Base-by-base conservation (phyloP, 2,888 invertebrate genomes). In the Melieria omissa region DNA sequence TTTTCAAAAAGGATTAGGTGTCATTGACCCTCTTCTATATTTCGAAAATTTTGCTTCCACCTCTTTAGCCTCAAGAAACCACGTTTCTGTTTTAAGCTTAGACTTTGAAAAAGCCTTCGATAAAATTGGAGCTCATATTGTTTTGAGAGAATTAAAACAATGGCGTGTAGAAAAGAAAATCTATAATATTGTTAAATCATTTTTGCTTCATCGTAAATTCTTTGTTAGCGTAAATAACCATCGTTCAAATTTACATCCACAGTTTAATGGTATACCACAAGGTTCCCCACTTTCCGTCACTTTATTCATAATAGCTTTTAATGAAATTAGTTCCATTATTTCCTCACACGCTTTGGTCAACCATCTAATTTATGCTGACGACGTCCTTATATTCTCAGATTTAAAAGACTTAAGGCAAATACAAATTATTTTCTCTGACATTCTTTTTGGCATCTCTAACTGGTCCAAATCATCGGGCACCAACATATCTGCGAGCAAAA, bases 31-130 rank as follows among this genome's bases (percentile, higher is more conserved):
- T 41, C 64, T 64, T 52, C 7, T 64, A 42, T 41, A 52, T 12
- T 64, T 64, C 54, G 52, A 64, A 64, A 49, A 64, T 42, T 64
- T 46, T 52, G 52, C 64, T 64, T 52, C 64, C 14, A n/a, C 46
- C 12, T 29, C 64, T 41, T 52, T 64, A n/a, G 46, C 64, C 46
- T 29, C 52, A 52, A 64, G 16, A 52, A 52, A 29, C 42, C 64
- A 64, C 49, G 16, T 64, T 6, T 64, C 52, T 10, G 46, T 64
- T 7, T 52, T 64, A 12, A 64, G 52, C 47, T 46, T 64, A 52
- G 64, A 64, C 16, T 52, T 64, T 42, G 64, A 64, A 64, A 64
- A 64, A 9, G 64, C 64, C 16, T 64, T 52, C 47, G 62, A 62
- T n/a, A 46, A 47, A 16, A 62, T 62, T 16, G 62, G 62, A 8